Evolutionary conservation across 2,113 vertebrate genomes (phyloP), one percentile per base, ranked within the genome.

Genomic region (Planiliza haematocheilus): DNA sequence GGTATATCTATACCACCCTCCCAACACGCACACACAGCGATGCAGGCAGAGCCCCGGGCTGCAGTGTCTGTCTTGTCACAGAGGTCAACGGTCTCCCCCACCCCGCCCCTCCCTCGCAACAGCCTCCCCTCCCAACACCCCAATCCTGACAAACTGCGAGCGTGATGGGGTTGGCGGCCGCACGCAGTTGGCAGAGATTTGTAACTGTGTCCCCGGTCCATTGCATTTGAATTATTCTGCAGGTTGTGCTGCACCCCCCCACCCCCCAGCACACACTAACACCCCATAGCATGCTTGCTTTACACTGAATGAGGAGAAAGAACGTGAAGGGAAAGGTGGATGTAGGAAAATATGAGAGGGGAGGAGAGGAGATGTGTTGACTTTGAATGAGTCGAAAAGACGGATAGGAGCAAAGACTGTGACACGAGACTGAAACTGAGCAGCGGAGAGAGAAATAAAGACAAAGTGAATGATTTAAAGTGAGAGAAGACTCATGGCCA

Each of bases 181-280:
- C 72, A 91, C 89, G 91, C 93, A 91, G 90, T 93, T 94, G 94
- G 94, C 95, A 95, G 94, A 97, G 96, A 99, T 97, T 98, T 99
- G 97, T 98, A 95, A 97, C 95, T 91, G 84, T 93, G 96, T 96
- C 95, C 94, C 95, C 96, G 96, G 94, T 96, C 96, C 95, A 96
- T 95, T 97, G 95, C 94, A 95, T 98, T 96, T 97, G 95, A 99
- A 96, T 99, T 97, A 98, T 97, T 97, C 95, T 92, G 13, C 94
- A 93, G 94, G 93, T 89, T 93, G 83, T 89, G 90, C 18, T 49
- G n/a, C 74, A 50, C 10, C 21, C 46, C 41, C 41, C 12, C 39
- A 8, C 48, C 56, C 38, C 37, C 58, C 38, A 20, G 8, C 12
- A 24, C 64, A 18, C 39, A 66, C 20, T 12, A 41, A 49, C 50